Evolutionary conservation across 2,797 vertebrate genomes (phyloP).

Genomic region (Hoplostethus mediterraneus): DNA sequence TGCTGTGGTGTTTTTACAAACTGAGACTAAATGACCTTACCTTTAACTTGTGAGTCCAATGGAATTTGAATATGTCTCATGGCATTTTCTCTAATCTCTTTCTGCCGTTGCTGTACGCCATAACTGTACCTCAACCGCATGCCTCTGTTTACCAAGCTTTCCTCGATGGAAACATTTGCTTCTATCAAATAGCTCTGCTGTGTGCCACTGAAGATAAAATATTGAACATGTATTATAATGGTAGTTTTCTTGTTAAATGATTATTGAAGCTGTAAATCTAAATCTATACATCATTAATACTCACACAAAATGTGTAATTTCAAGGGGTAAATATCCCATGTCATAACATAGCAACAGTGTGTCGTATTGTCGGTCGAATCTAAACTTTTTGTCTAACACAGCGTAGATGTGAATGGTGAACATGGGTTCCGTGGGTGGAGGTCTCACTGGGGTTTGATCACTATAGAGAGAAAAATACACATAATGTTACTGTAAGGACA

Average conservation of each 20-base stretch:
- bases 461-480: slow-evolving; percentile 44
- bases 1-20: rapidly evolving
- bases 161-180: slow-evolving; percentile 53
- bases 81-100: rapidly evolving
- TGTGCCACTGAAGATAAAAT: slow-evolving; percentile 43
- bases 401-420: slow-evolving; percentile 79
- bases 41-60: neutral
- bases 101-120: slow-evolving; percentile 38
- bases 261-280: neutral
- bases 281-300: slow-evolving; percentile 21
- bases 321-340: rapidly evolving
- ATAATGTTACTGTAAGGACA: neutral
- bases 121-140: rapidly evolving
- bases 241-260: neutral
- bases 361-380: slow-evolving; percentile 37
- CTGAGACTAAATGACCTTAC: slow-evolving; percentile 32
- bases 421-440: slow-evolving; percentile 21
- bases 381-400: slow-evolving; percentile 77
- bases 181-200: slow-evolving; percentile 66
- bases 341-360: rapidly evolving
- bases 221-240: neutral
- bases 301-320: slow-evolving; percentile 62
- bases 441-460: slow-evolving; percentile 48
- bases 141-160: rapidly evolving
- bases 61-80: neutral